phyloP scores from a whole-genome alignment of 1,140 invertebrate genomes.

The silkworm (Bombyx mori) region ASM3026992v2 NC_085127.1:6422501-6423000 shows the following conservation, averaged over 20 bases:
- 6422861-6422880: slow-evolving; percentile 48
- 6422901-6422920: no score
- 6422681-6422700: not conserved
- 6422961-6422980: no score
- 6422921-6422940: no score
- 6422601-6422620: no score
- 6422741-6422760: slow-evolving; percentile 16
- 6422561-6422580: no score
- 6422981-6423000: no score
- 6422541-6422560: no score
- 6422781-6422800: slow-evolving; percentile 34
- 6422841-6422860: slow-evolving; percentile 33
- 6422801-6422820: slow-evolving; percentile 30
- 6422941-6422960: no score
- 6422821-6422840: slow-evolving; percentile 56
- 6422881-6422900: slow-evolving; percentile 2
- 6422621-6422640: no score
- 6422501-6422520: no score
- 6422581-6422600: no score
- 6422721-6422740: slow-evolving; percentile 6
- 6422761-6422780: slow-evolving; percentile 36
- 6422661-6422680: not conserved
- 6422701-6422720: slow-evolving; percentile 4
- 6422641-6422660: not conserved
- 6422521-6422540: no score